phyloP scores from a whole-genome alignment of 1,140 invertebrate species.

The Penaeus japonicus region DNA sequence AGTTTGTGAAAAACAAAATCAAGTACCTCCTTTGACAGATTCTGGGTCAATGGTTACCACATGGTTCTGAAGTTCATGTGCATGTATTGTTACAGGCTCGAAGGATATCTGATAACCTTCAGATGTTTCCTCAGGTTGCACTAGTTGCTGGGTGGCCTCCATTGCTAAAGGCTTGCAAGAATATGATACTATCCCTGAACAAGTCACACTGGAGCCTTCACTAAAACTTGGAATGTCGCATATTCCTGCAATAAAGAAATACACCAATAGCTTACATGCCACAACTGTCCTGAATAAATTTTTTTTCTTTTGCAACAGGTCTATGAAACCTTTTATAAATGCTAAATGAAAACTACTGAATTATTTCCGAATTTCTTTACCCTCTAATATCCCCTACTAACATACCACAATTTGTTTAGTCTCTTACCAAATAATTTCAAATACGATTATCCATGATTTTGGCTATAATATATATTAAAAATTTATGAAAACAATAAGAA shows the following conservation, averaged over 20 bases:
- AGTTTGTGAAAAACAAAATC: not conserved
- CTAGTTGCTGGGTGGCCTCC: not conserved
- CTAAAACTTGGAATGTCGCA: slow-evolving; percentile 32
- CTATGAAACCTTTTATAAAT: no score
- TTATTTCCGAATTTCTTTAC: no score
- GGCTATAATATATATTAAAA: no score
- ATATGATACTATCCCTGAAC: slow-evolving; percentile 27
- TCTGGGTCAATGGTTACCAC: not conserved
- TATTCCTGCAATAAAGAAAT: slow-evolving; percentile 3
- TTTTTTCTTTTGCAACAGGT: not conserved
- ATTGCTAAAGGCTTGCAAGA: not conserved
- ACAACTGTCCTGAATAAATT: not conserved
- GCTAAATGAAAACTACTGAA: no score
- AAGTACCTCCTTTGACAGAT: not conserved
- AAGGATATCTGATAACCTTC: slow-evolving; percentile 19
- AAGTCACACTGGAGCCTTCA: slow-evolving; percentile 3
- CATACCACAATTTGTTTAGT: no score
- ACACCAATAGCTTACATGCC: not conserved
- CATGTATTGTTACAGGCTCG: not conserved
- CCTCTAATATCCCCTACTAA: no score
- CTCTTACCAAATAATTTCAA: no score
- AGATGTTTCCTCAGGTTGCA: not conserved
- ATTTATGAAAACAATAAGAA: no score
- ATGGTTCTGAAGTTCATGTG: not conserved
- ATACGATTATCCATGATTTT: no score